These are phyloP conservation scores for Drosophila tropicalis DNA, from an alignment of 1,140 invertebrate genomes.

Conservation along the genomic window DNA sequence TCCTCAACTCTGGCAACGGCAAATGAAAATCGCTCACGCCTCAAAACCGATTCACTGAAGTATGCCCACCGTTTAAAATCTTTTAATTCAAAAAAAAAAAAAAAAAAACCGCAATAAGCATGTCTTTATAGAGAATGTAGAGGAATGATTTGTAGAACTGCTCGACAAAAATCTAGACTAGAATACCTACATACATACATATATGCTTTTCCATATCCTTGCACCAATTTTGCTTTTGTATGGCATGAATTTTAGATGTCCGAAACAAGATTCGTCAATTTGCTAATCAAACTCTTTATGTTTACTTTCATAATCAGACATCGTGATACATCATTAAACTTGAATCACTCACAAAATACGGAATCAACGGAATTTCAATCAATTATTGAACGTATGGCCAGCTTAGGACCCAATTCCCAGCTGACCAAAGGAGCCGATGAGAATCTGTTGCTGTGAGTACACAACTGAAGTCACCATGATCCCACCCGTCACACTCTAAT, in stretches of 20 bases:
- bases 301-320: constrained; percentile 39
- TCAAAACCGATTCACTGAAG: constrained; percentile 80
- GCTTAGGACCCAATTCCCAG: constrained; percentile 86
- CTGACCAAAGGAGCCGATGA: constrained; percentile 88
- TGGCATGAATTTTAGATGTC: background rate
- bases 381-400: constrained; percentile 84
- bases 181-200: too few species aligned
- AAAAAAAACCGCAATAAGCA: constrained; percentile 4
- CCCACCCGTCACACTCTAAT: background rate
- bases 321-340: constrained; percentile 43
- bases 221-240: constrained; percentile 12
- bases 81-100: too few species aligned
- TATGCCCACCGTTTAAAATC: constrained; percentile 61
- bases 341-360: constrained; percentile 80
- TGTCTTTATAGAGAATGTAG: constrained; percentile 1
- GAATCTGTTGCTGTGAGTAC: constrained; percentile 87
- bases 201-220: constrained; percentile 15
- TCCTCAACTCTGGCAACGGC: constrained; percentile 65
- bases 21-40: constrained; percentile 68
- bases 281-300: background rate
- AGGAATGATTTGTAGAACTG: constrained; percentile 4
- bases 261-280: background rate
- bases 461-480: background rate
- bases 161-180: background rate
- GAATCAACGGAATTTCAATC: constrained; percentile 82